These are phyloP conservation scores for Drosophila sp. DNA, from an alignment of 1,140 invertebrate species.

Conservation along the genomic window DNA sequence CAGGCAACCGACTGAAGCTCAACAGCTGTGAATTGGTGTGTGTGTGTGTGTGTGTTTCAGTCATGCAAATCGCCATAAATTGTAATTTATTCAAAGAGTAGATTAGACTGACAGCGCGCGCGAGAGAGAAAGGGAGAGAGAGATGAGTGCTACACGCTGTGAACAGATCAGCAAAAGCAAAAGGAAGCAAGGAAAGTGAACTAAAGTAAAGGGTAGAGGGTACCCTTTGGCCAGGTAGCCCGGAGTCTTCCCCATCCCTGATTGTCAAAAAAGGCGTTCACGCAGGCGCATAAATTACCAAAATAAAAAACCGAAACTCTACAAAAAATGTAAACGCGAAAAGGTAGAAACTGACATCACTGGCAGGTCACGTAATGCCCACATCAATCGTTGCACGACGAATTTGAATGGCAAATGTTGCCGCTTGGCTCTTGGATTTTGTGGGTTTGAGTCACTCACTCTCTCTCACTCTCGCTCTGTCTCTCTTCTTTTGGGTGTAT, in stretches of 20 bases:
- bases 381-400: conserved; percentile 68
- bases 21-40: conserved; percentile 44
- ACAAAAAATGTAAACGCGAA: conserved; percentile 20
- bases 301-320: conserved; percentile 30
- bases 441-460: conserved; percentile 4
- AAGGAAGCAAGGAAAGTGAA: neutral
- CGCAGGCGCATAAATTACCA: conserved; percentile 80
- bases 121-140: neutral
- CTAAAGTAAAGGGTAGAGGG: conserved; percentile 27
- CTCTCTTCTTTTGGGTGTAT: conserved; percentile 29
- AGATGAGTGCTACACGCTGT: conserved; percentile 33
- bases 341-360: conserved; percentile 51
- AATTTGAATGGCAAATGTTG: conserved; percentile 33
- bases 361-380: conserved; percentile 75
- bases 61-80: conserved; percentile 80
- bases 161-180: conserved; percentile 13
- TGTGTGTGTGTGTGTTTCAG: conserved; percentile 24
- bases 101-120: conserved; percentile 8
- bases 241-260: conserved; percentile 27
- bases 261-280: conserved; percentile 63
- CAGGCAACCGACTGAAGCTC: neutral
- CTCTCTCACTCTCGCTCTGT: neutral
- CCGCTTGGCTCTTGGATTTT: conserved; percentile 19
- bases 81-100: conserved; percentile 72
- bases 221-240: conserved; percentile 30